Conservation (phyloP, 2,888 invertebrate genomes). For the Elegia similella region DNA sequence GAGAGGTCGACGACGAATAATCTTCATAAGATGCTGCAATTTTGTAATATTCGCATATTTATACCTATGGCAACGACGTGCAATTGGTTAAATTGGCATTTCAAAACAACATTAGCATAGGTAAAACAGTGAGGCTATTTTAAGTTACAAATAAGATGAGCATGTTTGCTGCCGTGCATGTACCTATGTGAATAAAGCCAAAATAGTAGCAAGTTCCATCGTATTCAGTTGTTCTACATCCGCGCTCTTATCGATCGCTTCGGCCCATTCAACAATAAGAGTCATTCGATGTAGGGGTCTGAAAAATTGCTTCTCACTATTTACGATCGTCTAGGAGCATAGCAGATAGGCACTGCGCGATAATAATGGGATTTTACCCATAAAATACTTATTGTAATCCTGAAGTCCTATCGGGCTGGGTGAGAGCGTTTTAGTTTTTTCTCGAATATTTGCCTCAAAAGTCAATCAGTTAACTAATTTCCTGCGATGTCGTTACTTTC, state of each 20-base stretch:
- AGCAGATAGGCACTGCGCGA: background rate
- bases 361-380: background rate
- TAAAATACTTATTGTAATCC: too few species aligned
- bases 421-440: too few species aligned
- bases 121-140: background rate
- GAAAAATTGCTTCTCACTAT: constrained; percentile 3
- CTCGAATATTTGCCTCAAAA: too few species aligned
- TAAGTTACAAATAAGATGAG: constrained; percentile 16
- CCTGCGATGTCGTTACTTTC: too few species aligned
- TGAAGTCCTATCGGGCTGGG: too few species aligned
- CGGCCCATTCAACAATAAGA: constrained; percentile 8
- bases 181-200: background rate
- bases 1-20: constrained; percentile 87
- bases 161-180: background rate
- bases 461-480: too few species aligned
- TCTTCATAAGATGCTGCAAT: constrained; percentile 87
- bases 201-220: background rate
- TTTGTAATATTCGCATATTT: constrained; percentile 80
- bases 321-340: constrained; percentile 9
- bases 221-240: background rate
- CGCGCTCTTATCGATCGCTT: constrained; percentile 12
- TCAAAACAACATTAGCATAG: constrained; percentile 26
- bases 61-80: constrained; percentile 77
- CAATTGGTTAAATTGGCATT: constrained; percentile 63
- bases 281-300: constrained; percentile 8